phyloP scores from a whole-genome alignment of 2,888 invertebrate genomes.

The Eucera pruinosa region DNA sequence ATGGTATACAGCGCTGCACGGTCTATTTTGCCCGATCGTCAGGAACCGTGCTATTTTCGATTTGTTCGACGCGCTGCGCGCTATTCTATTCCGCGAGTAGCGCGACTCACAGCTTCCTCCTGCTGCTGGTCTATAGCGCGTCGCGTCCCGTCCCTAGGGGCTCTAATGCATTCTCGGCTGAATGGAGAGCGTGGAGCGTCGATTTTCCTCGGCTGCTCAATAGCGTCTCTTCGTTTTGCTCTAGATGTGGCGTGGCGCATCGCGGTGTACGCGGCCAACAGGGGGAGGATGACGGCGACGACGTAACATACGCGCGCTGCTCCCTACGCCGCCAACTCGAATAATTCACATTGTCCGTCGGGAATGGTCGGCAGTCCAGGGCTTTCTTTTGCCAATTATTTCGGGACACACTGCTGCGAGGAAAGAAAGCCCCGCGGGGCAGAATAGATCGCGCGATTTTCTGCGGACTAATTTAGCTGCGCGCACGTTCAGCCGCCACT shows the following conservation, averaged over 20 bases:
- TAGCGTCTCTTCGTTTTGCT: conserved; percentile 60
- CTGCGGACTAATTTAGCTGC: conserved; percentile 81
- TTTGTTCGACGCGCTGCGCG: conserved; percentile 34
- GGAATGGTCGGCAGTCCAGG: conserved; percentile 79
- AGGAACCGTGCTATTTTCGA: conserved; percentile 58
- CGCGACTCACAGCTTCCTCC: conserved; percentile 42
- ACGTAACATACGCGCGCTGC: conserved; percentile 71
- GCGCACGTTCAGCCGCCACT: conserved; percentile 58
- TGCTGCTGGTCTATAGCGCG: conserved; percentile 17
- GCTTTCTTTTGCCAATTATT: conserved; percentile 84
- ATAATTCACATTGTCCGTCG: conserved; percentile 85
- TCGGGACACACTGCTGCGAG: conserved; percentile 80
- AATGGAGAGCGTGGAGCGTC: conserved; percentile 61
- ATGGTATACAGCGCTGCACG: background rate
- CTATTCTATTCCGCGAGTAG: conserved; percentile 35
- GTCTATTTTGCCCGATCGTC: conserved; percentile 43
- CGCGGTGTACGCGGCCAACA: conserved; percentile 34
- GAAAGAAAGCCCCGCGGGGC: conserved; percentile 82
- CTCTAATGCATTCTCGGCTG: conserved; percentile 55
- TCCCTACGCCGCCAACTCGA: conserved; percentile 82
- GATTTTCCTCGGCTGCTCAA: conserved; percentile 64
- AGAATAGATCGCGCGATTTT: conserved; percentile 83
- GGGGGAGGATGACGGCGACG: conserved; percentile 61
- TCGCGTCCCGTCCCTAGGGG: background rate
- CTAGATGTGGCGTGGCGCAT: conserved; percentile 39